Percentiles rank a stretch among this genome's conserved stretches.
These are phyloP conservation scores for Cryptomyrus ogoouensis DNA, from an alignment of 2,113 vertebrate species.

Conservation along the genomic window DNA sequence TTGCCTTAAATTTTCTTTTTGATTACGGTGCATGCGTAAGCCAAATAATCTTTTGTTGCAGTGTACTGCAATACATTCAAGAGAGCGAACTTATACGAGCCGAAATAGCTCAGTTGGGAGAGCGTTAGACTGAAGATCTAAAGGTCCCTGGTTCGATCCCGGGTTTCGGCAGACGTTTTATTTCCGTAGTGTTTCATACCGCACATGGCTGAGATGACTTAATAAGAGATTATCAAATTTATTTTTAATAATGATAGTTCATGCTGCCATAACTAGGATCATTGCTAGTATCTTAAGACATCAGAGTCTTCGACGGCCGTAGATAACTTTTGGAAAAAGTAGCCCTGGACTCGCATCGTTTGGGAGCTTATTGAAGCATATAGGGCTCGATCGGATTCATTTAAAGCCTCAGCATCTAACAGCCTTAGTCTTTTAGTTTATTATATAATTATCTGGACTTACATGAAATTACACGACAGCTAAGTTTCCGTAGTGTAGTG, in stretches of 20 bases:
- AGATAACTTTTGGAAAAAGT: not conserved
- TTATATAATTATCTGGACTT: not conserved
- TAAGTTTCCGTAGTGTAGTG: conserved; percentile 60
- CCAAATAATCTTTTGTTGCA: not conserved
- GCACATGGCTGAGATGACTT: not conserved
- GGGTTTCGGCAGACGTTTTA: conserved; percentile 39
- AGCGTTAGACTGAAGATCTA: conserved; percentile 47
- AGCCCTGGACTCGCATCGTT: not conserved
- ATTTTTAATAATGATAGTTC: no score
- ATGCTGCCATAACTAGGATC: no score
- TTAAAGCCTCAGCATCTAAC: no score
- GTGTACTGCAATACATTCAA: not conserved
- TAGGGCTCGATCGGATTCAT: not conserved
- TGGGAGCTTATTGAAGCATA: not conserved
- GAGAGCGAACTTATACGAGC: not conserved
- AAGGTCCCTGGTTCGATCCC: conserved; percentile 47
- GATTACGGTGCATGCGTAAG: accelerated
- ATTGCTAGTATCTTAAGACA: not conserved
- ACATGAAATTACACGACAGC: not conserved
- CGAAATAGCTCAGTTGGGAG: conserved; percentile 62
- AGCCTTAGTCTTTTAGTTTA: not conserved
- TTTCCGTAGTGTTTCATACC: not conserved
- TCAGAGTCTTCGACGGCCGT: not conserved
- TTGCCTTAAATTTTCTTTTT: not conserved
- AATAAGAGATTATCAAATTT: no score